Evolutionary conservation across 2,888 invertebrate genomes (phyloP).

Genomic region (Dryocosmus kuriphilus): DNA sequence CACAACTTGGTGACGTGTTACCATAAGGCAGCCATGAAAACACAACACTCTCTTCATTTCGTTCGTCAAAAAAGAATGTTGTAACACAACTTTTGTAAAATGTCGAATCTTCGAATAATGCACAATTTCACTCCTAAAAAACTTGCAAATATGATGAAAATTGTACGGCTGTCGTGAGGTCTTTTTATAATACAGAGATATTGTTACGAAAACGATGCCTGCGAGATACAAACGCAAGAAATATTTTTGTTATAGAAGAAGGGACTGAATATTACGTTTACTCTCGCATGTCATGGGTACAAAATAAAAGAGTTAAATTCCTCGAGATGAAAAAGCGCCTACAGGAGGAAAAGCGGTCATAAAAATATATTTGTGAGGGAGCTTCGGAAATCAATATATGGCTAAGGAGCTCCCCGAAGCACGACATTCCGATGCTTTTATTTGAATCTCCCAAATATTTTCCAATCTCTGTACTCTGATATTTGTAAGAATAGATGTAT

Average conservation of each 20-base stretch:
- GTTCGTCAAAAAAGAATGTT: no score
- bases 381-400: conserved; percentile 19
- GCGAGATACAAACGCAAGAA: background rate
- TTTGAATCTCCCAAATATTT: background rate
- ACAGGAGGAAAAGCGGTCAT: background rate
- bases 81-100: no score
- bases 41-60: no score
- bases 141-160: no score
- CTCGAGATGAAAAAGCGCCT: background rate
- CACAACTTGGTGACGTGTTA: no score
- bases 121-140: no score
- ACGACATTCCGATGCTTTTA: conserved; percentile 1
- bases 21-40: no score
- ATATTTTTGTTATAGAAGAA: background rate
- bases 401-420: background rate
- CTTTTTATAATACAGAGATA: no score
- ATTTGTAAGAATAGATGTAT: conserved; percentile 13
- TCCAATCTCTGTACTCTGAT: background rate
- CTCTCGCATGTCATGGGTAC: background rate
- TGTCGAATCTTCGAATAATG: no score
- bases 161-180: no score
- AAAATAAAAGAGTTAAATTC: background rate
- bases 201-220: background rate
- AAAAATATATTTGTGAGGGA: background rate
- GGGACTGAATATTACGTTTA: background rate